Conservation (phyloP, 2,113 vertebrate species). For the Gulo gulo region DNA sequence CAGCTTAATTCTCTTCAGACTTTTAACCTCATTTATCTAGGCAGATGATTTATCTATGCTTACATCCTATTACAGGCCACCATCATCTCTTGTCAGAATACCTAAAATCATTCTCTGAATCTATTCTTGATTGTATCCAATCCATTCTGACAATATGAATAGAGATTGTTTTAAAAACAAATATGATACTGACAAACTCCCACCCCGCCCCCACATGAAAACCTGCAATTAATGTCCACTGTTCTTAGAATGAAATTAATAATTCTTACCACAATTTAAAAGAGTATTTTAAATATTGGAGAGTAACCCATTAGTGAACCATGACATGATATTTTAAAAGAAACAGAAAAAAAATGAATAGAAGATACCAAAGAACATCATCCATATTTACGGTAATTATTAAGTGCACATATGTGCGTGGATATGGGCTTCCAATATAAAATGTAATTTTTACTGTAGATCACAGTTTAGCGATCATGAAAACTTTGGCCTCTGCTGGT, state of each 20-base stretch:
- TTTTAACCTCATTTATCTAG: neutral
- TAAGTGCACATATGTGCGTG: neutral
- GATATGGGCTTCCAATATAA: neutral
- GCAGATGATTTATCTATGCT: neutral
- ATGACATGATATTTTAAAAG: neutral
- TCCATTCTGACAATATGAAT: neutral
- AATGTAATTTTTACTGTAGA: neutral
- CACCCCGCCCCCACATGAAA: rapidly evolving
- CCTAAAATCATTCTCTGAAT: neutral
- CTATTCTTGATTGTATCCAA: neutral
- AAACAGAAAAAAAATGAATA: neutral
- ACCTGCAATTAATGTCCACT: neutral
- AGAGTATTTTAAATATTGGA: neutral
- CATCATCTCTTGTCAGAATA: neutral
- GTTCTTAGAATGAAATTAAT: neutral
- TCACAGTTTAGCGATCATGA: neutral
- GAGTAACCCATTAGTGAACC: neutral
- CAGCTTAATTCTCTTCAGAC: neutral
- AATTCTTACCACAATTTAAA: neutral
- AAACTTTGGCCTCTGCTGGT: neutral
- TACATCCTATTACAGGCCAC: neutral
- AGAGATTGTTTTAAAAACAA: neutral
- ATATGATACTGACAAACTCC: neutral
- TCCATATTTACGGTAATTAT: neutral
- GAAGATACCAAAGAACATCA: neutral